Evolutionary conservation across 2,797 vertebrate species (phyloP), one percentile per base, ranked within the genome.

Genomic region (Diceros bicornis): DNA sequence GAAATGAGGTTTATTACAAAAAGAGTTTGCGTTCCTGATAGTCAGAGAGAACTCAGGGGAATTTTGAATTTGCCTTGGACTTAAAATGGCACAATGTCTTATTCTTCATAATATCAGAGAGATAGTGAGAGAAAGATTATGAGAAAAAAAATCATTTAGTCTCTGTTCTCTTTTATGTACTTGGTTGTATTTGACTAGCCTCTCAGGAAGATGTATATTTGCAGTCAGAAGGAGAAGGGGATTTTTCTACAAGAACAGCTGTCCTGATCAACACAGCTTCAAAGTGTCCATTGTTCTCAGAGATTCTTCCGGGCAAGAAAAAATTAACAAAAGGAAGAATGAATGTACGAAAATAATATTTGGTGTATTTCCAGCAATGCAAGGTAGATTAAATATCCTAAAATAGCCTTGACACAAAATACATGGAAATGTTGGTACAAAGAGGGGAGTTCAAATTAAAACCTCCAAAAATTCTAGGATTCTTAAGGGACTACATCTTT

Each of bases 371-470:
- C 12, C 1, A 77, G 12, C 27, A 57, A 75, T 32, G 6, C 14
- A 41, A 92, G 12, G 18, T 52, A 34, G 27, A 61, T 74, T 59
- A 84, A 87, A 75, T 71, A 74, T 59, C 7, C 69, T 68, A 82
- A 92, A 96, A 77, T 44, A 95, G 21, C n/a, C 25, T 44, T 89
- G 61, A 75, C 34, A 75, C 5, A 66, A 82, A 91, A 79, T 69
- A 86, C 5, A 71, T 23, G 9, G 27, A 72, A 25, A 75, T 20
- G 3, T 66, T 85, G 9, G 9, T 74, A 90, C n/a, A 55, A 72
- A 69, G 27, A 59, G 20, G 29, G 21, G 57, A 18, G 55, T 78
- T 92, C 21, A 50, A 34, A 72, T 78, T 12, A 87, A 87, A 75
- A 64, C 61, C 6, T 78, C 41, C 25, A 44, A 27, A 81, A 88